Evolutionary conservation across 2,113 vertebrate species (phyloP).

Genomic region (Petrocephalus microphthalmus): DNA sequence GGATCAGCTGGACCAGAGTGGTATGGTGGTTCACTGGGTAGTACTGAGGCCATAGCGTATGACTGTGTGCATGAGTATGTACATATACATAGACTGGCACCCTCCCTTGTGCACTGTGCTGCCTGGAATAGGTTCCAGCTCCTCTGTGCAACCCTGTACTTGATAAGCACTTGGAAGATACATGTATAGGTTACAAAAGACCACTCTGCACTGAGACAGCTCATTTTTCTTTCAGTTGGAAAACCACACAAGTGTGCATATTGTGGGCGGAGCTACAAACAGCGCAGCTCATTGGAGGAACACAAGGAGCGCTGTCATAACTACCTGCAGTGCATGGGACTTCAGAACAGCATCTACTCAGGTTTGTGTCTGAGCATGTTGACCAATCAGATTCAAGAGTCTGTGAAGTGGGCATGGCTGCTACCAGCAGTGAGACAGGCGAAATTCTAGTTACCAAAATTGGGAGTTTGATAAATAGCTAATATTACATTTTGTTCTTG

Average conservation of each 20-base stretch:
- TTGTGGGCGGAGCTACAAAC: slow-evolving; percentile 96
- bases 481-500: background rate
- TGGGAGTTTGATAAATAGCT: background rate
- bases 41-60: background rate
- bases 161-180: background rate
- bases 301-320: slow-evolving; percentile 98
- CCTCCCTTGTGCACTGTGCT: background rate
- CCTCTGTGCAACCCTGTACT: background rate
- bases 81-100: background rate
- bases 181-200: background rate
- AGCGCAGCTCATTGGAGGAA: slow-evolving; percentile 95
- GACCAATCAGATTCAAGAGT: background rate
- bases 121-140: background rate
- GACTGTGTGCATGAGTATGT: background rate
- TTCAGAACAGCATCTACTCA: slow-evolving; percentile 84
- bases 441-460: background rate
- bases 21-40: background rate
- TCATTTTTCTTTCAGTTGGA: slow-evolving; percentile 69
- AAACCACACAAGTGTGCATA: slow-evolving; percentile 98
- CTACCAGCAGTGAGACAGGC: background rate
- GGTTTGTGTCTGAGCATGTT: slow-evolving; percentile 58
- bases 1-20: background rate
- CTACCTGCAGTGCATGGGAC: slow-evolving; percentile 93
- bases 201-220: background rate
- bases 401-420: background rate